These are phyloP conservation scores for Heliocidaris tuberculata DNA, from an alignment of 35 echinoderm and acorn worm species.

Conservation along the genomic window DNA sequence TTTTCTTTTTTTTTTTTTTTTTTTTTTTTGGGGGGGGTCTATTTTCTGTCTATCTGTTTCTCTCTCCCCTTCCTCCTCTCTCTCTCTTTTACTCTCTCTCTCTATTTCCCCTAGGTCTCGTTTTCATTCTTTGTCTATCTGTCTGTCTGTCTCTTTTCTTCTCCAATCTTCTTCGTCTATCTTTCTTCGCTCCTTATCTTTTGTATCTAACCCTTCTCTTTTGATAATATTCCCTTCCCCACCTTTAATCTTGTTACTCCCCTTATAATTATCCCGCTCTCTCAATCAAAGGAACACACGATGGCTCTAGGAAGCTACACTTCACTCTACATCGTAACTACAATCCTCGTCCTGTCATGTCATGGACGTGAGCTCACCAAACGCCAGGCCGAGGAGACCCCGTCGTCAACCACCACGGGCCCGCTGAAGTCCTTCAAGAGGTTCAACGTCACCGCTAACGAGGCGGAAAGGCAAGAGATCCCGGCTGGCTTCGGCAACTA, in stretches of 20 bases:
- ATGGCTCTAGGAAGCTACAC: background rate
- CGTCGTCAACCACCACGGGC: background rate
- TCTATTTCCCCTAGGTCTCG: background rate
- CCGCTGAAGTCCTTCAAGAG: constrained; percentile 37
- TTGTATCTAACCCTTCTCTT: too few species aligned
- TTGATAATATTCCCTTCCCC: too few species aligned
- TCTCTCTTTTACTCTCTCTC: too few species aligned
- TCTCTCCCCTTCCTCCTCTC: background rate
- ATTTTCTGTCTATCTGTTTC: background rate
- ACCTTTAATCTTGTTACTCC: background rate
- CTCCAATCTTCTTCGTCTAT: background rate
- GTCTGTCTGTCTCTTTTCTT: background rate
- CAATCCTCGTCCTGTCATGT: background rate
- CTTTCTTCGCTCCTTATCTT: background rate
- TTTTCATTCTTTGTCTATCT: background rate
- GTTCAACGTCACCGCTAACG: constrained; percentile 52
- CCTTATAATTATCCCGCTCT: background rate
- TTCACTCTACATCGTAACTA: background rate
- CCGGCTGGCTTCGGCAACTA: constrained; percentile 37
- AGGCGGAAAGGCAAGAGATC: constrained; percentile 13
- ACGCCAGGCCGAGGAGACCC: background rate
- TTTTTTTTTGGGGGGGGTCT: too few species aligned
- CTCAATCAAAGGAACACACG: background rate
- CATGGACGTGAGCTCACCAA: background rate
- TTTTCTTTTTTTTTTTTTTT: background rate